Base-by-base conservation (phyloP, 2,797 vertebrate species). In the Microctenopoma steveboyesi region DNA sequence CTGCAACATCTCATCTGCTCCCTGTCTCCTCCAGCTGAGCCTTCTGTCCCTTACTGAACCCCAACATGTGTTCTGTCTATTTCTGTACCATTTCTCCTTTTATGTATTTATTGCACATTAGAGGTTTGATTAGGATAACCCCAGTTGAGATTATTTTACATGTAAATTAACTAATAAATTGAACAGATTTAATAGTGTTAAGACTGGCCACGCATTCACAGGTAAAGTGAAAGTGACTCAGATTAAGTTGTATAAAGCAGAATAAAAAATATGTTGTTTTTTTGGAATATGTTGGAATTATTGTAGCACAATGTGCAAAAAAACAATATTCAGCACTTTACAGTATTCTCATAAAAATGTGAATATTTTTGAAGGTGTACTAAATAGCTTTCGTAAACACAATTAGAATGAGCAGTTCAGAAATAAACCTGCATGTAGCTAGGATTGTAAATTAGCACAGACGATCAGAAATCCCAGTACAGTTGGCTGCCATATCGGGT, bases 1-100 rank as follows among this genome's bases (percentile, higher is more conserved):
- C 82, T 71, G 74, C 82, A 71, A 70, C 62, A 69, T 74, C 50
- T 84, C 79, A 86, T 86, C 82, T 89, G 86, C 76, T 79, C 50
- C 33, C 63, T 67, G 16, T 67, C 61, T 80, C 53, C 4, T 81
- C 62, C 88, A 88, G 79, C 88, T 88, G 90, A 82, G 80, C 72
- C 83, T 73, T 64, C 61, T 56, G 22, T 74, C 64, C 72, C 60
- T 53, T 58, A 15, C 33, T 73, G 66, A 77, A 18, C 67, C 48
- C 33, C 50, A 18, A 13, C 16, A 30, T 54, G 18, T 47, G 42
- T 65, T 58, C 11, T 10, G 18, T 54, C 12, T 22, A 54, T n/a
- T 33, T 49, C 40, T 33, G 25, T 54, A n/a, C 42, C 28, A 33
- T 59, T 43, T n/a, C 18, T 45, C 52, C 28, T 13, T 46, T 39